A percentile compares a stretch with the other conserved stretches of the same genome.
Conservation (phyloP, 2,888 invertebrate genomes). For the Tinea semifulvella region DNA sequence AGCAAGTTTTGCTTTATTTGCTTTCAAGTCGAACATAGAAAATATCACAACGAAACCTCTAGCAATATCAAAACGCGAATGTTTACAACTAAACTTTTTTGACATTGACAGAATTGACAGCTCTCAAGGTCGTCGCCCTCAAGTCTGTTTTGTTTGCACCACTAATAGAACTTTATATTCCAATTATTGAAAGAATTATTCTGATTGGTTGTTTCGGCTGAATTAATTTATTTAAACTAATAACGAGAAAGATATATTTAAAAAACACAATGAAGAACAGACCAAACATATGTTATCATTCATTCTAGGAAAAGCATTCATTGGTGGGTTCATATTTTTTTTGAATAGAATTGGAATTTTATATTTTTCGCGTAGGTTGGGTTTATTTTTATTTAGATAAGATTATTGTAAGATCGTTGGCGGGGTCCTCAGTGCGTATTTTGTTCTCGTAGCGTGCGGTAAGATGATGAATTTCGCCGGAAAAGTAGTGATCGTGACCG, state of each 20-base stretch:
- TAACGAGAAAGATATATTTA: too few species aligned
- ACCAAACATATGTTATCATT: slow-evolving; percentile 5
- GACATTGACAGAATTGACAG: slow-evolving; percentile 8
- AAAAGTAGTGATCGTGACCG: slow-evolving; percentile 79
- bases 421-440: background rate
- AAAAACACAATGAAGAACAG: background rate
- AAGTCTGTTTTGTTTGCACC: background rate
- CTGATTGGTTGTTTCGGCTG: background rate
- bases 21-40: too few species aligned
- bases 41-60: too few species aligned
- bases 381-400: slow-evolving; percentile 24
- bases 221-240: background rate
- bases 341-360: background rate
- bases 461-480: slow-evolving; percentile 68
- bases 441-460: background rate
- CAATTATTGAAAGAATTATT: slow-evolving; percentile 1
- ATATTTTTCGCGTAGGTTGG: slow-evolving; percentile 4
- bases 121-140: background rate
- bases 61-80: slow-evolving; percentile 5
- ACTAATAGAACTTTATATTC: background rate
- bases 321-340: too few species aligned
- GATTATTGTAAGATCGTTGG: slow-evolving; percentile 17
- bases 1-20: too few species aligned
- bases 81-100: background rate
- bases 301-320: background rate